Evolutionary conservation across 2,113 vertebrate species (phyloP), one percentile per base, ranked within the genome.

Genomic region (Ochotona princeps): DNA sequence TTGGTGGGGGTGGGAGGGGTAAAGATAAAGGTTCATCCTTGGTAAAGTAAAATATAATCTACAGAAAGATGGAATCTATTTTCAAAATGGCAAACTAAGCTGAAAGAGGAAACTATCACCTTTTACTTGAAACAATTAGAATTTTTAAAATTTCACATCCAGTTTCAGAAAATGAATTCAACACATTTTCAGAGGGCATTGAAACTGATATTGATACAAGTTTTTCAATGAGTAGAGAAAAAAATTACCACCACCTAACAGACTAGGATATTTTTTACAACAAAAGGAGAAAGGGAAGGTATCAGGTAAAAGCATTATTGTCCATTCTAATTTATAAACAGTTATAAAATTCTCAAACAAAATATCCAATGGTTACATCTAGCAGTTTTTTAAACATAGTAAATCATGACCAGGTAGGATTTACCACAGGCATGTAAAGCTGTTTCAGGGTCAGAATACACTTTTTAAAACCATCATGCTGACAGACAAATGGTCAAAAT

Each of bases 141-240:
- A 63, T 61, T 1, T 63, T 30, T 74, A 76, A 47, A 51, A 66
- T 70, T 93, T 38, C 7, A 67, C 28, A 11, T 21, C 21, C 28
- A 75, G 38, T 82, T 63, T 88, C 85, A 82, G 57, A 83, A 83
- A 91, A 93, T 23, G 14, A 75, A 88, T 70, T 83, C 79, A 79
- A 93, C 35, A 90, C 79, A 86, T 63, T 8, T 61, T 89, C 76
- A 67, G 87, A 70, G 76, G 83, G 76, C 26, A 89, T 72, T 91
- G 83, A 92, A 82, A 85, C 14, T 51, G n/a, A 78, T 87, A 89
- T 74, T 61, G 70, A 81, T 89, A 20, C 38, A 83, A 94, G 80
- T 65, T 87, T 32, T 89, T 67, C 72, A 93, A 91, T 75, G 44
- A 83, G 72, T 75, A 66, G 23, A 74, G 67, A 61, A 51, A 69